Percentiles rank a stretch among this genome's conserved stretches.
Conservation (phyloP, 2,797 vertebrate species). For the Notolabrus celidotus region DNA sequence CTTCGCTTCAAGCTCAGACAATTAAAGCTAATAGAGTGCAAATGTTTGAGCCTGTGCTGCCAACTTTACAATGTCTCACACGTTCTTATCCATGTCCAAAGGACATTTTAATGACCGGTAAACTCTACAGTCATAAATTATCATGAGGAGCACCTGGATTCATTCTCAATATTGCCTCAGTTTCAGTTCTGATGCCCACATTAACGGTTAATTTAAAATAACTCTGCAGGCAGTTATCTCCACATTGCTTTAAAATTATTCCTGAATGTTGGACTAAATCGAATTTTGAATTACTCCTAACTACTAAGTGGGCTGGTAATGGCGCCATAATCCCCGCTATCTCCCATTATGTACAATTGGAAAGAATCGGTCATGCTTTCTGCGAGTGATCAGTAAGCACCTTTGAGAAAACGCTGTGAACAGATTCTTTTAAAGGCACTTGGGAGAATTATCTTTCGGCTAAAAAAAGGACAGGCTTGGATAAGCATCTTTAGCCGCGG, state of each 20-base stretch:
- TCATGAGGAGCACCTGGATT: conserved; percentile 63
- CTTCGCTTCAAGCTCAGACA: conserved; percentile 79
- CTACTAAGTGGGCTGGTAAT: conserved; percentile 70
- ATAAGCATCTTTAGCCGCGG: conserved; percentile 82
- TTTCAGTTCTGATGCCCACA: conserved; percentile 52
- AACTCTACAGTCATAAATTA: conserved; percentile 61
- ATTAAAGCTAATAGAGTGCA: conserved; percentile 81
- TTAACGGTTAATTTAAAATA: conserved; percentile 70
- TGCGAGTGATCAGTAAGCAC: conserved; percentile 75
- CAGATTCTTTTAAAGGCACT: conserved; percentile 76
- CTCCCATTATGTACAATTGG: conserved; percentile 62
- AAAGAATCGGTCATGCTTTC: conserved; percentile 62
- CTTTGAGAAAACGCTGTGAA: conserved; percentile 68
- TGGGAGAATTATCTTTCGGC: conserved; percentile 78
- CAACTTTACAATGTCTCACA: conserved; percentile 72
- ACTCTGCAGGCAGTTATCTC: conserved; percentile 54
- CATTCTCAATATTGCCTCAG: conserved; percentile 32
- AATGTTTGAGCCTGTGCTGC: conserved; percentile 75
- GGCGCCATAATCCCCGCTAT: conserved; percentile 55
- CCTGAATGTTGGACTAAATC: conserved; percentile 63
- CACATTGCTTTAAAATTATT: conserved; percentile 62
- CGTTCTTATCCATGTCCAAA: conserved; percentile 56
- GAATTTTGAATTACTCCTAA: conserved; percentile 70
- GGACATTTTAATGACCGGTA: conserved; percentile 68
- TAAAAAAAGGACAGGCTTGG: conserved; percentile 82